These are phyloP conservation scores for Dione juno DNA, from an alignment of 2,888 invertebrate species.

Conservation along the genomic window DNA sequence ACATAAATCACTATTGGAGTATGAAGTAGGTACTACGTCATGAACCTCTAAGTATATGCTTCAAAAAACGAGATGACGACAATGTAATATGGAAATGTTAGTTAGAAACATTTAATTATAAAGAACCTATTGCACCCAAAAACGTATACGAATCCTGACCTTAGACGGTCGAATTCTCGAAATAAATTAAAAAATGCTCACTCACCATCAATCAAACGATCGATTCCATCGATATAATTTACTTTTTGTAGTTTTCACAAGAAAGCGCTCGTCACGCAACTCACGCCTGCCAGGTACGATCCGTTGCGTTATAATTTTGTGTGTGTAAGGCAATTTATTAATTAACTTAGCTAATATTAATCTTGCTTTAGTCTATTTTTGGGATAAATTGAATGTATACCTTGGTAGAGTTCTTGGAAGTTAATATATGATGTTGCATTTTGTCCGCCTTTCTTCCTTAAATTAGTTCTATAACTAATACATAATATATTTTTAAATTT, in stretches of 20 bases:
- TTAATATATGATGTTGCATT: conserved; percentile 11
- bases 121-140: conserved; percentile 25
- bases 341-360: conserved; percentile 44
- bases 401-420: conserved; percentile 18
- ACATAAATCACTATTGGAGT: no score
- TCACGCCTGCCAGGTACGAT: conserved; percentile 76
- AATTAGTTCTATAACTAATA: neutral
- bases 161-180: conserved; percentile 72
- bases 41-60: neutral
- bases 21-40: no score
- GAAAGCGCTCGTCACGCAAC: conserved; percentile 78
- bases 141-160: conserved; percentile 32
- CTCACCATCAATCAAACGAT: conserved; percentile 83
- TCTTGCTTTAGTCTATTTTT: conserved; percentile 33
- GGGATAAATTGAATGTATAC: conserved; percentile 15
- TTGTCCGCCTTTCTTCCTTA: conserved; percentile 3
- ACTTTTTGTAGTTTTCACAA: conserved; percentile 82
- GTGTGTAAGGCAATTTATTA: conserved; percentile 44
- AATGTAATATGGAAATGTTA: conserved; percentile 9
- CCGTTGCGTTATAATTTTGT: conserved; percentile 39
- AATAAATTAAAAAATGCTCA: conserved; percentile 82
- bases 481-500: neutral
- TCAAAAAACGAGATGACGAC: neutral
- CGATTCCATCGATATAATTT: conserved; percentile 84
- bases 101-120: conserved; percentile 20